Conservation (phyloP, 1,140 invertebrate genomes). For the Drosophila ambigua region DNA sequence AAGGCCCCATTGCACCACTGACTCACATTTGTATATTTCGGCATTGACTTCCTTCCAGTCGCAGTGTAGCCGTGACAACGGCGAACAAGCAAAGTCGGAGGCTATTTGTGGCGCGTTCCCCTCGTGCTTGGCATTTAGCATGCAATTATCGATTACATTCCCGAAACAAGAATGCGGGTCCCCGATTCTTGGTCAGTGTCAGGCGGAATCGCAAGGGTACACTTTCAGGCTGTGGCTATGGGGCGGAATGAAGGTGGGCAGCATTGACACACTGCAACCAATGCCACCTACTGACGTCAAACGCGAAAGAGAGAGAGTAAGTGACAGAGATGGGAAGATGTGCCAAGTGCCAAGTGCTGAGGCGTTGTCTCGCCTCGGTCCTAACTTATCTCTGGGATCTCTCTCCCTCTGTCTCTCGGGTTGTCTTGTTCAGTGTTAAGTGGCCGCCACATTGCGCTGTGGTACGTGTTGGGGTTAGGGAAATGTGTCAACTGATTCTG, state of each 20-base stretch:
- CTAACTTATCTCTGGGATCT: conserved; percentile 8
- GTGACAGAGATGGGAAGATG: conserved; percentile 1
- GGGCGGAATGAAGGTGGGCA: conserved; percentile 1
- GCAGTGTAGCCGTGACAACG: conserved; percentile 40
- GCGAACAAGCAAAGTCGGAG: conserved; percentile 6
- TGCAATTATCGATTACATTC: conserved; percentile 70
- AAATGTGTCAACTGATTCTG: conserved; percentile 48
- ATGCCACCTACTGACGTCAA: conserved; percentile 66
- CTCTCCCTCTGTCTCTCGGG: background rate
- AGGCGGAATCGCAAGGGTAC: conserved; percentile 1
- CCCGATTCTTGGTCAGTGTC: background rate
- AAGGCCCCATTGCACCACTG: conserved; percentile 36
- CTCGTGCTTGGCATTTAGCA: conserved; percentile 38
- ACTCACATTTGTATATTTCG: conserved; percentile 40
- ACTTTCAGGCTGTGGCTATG: too few species aligned
- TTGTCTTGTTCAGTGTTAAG: conserved; percentile 16
- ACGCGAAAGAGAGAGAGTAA: background rate
- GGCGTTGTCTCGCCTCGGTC: conserved; percentile 4
- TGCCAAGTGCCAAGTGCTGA: conserved; percentile 11
- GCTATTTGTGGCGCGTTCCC: conserved; percentile 13
- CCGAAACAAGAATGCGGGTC: conserved; percentile 41
- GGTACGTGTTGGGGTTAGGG: conserved; percentile 17
- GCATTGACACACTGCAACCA: conserved; percentile 52
- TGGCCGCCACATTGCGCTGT: conserved; percentile 3
- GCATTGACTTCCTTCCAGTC: conserved; percentile 43